Percentiles rank a stretch among this genome's conserved stretches.
phyloP scores from a whole-genome alignment of 1,140 invertebrate species.

The Macrocentrus cingulum region DNA sequence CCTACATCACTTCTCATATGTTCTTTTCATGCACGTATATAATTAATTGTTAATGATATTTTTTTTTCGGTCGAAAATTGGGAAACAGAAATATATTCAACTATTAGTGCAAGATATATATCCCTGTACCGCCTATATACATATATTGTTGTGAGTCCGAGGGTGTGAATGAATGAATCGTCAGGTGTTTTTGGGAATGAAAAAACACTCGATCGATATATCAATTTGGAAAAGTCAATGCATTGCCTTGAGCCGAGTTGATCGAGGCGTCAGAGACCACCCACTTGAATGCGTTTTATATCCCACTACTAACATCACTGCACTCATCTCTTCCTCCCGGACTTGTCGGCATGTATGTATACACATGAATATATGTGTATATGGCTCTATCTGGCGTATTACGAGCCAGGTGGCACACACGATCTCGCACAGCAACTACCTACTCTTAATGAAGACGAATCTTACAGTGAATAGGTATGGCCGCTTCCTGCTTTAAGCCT shows the following conservation, averaged over 20 bases:
- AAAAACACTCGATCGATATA: background rate
- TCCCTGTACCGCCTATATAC: too few species aligned
- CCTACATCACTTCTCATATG: too few species aligned
- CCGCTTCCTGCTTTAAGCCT: conserved; percentile 42
- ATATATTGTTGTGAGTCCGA: too few species aligned
- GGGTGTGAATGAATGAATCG: conserved; percentile 15
- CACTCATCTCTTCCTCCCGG: too few species aligned
- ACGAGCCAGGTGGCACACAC: conserved; percentile 16
- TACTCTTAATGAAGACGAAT: conserved; percentile 19
- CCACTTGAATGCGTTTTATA: conserved; percentile 6
- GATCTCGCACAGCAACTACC: background rate
- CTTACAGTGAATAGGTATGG: conserved; percentile 36
- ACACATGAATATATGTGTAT: too few species aligned
- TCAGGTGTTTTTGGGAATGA: background rate
- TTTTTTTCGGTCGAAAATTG: too few species aligned
- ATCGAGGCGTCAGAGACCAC: conserved; percentile 12
- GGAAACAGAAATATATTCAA: too few species aligned
- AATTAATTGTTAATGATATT: too few species aligned
- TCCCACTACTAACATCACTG: too few species aligned
- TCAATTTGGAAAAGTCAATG: conserved; percentile 5
- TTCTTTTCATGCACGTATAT: too few species aligned
- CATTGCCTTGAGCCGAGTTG: background rate
- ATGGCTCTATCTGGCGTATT: background rate
- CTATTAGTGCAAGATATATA: too few species aligned
- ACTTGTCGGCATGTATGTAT: too few species aligned